Evolutionary conservation across 1,140 invertebrate species (phyloP), one percentile per base, ranked within the genome.

Genomic region (Aphaenogaster ashmeadi): DNA sequence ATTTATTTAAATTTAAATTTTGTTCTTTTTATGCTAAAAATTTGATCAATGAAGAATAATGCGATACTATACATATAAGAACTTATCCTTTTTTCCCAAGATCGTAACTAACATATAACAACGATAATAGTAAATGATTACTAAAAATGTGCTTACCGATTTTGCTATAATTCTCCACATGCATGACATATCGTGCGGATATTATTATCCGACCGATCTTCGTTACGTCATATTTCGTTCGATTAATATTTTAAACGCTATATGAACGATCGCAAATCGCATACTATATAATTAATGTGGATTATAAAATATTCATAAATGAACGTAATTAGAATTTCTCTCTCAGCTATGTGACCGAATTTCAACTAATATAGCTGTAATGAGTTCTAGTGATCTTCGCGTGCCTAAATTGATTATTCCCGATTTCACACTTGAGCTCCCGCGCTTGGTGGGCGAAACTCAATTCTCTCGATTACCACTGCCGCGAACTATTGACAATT

Each of bases 211-310:
- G 38, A 1, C 11, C 54, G 13, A 27, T 44, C n/a, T 58, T 47
- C 18, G 54, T 84, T 62, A 83, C 11, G 50, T 72, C 18, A 18
- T 50, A 75, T 75, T 75, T 33, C 13, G 41, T 41, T 38, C 33
- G n/a, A 84, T 84, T 84, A 84, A 84, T 75, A 84, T 84, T 84
- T 84, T 54, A 84, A 50, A 54, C 18, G 67, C 8, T 41, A 41
- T 72, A 74, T 58, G 80, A 47, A 71, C 47, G 66, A 50, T 84
- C 54, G 27, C 33, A 83, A 72, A 74, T 83, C 52, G 54, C 69
- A 15, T 72, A 54, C 38, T 27, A 83, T 60, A 75, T 75, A 21
- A 83, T 83, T 47, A 84, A 84, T 72, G 54, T 58, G 44, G 13
- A 50, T 74, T 83, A 83, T 74, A 58, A 74, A 84, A 84, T 44